A percentile compares a stretch with the other conserved stretches of the same genome.
Conservation (phyloP, 1,140 invertebrate genomes). For the Ceratitis capitata region DNA sequence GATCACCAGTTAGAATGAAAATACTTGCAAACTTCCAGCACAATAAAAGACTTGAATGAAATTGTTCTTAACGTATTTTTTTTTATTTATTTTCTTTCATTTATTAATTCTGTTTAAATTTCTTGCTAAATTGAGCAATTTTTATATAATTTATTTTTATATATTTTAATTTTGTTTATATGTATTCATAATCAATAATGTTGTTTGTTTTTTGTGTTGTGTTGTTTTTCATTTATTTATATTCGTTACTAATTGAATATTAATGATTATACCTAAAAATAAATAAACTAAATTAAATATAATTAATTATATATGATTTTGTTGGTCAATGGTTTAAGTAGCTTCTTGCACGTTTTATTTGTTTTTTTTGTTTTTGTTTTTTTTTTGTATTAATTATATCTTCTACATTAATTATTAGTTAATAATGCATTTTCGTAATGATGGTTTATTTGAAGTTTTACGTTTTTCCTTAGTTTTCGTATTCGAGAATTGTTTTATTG, state of each 20-base stretch:
- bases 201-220: conserved; percentile 4
- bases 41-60: conserved; percentile 11
- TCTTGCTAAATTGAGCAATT: conserved; percentile 41
- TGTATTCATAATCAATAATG: conserved; percentile 37
- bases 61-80: conserved; percentile 40
- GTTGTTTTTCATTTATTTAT: conserved; percentile 7
- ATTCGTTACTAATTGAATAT: conserved; percentile 26
- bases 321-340: neutral
- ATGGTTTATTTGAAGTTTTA: neutral
- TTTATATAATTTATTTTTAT: conserved; percentile 31
- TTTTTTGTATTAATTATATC: neutral
- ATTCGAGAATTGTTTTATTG: neutral
- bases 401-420: neutral
- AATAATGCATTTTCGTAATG: neutral
- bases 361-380: neutral
- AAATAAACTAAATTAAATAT: conserved; percentile 6
- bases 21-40: too few relatives aligned
- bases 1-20: too few relatives aligned
- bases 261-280: conserved; percentile 30
- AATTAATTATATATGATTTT: conserved; percentile 17
- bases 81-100: conserved; percentile 16
- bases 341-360: neutral
- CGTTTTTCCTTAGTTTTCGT: neutral
- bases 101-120: neutral
- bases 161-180: conserved; percentile 22